Conservation (phyloP, 2,113 vertebrate genomes). For the Periophthalmus modestus region DNA sequence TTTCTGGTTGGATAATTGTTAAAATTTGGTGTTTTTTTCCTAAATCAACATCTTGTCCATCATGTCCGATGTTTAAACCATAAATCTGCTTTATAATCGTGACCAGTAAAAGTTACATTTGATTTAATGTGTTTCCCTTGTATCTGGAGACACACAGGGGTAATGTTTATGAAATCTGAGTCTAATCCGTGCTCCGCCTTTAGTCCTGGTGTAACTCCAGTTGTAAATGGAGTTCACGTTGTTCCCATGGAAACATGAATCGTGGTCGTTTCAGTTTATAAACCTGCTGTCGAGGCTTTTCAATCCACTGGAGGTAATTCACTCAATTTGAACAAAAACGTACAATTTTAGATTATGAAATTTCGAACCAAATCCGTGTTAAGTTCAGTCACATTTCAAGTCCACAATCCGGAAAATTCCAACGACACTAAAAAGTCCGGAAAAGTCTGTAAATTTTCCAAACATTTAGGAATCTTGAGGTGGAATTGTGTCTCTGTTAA, state of each 20-base stretch:
- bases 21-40: too few relatives aligned
- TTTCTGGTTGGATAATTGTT: too few relatives aligned
- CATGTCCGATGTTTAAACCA: too few relatives aligned
- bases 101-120: too few relatives aligned
- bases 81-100: too few relatives aligned
- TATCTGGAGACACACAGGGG: too few relatives aligned
- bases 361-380: not conserved
- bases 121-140: too few relatives aligned
- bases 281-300: not conserved
- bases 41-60: too few relatives aligned
- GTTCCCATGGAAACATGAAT: too few relatives aligned
- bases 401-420: not conserved
- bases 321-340: not conserved
- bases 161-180: too few relatives aligned
- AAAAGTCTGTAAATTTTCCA: not conserved
- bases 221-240: too few relatives aligned
- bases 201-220: not conserved
- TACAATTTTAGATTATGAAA: not conserved
- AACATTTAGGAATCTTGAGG: not conserved
- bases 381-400: not conserved
- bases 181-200: too few relatives aligned
- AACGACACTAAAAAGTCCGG: not conserved
- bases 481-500: not conserved
- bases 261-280: not conserved
- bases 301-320: not conserved